Evolutionary conservation across 1,140 invertebrate genomes (phyloP), one percentile per base, ranked within the genome.

Genomic region (Drosophila parabipectinata): DNA sequence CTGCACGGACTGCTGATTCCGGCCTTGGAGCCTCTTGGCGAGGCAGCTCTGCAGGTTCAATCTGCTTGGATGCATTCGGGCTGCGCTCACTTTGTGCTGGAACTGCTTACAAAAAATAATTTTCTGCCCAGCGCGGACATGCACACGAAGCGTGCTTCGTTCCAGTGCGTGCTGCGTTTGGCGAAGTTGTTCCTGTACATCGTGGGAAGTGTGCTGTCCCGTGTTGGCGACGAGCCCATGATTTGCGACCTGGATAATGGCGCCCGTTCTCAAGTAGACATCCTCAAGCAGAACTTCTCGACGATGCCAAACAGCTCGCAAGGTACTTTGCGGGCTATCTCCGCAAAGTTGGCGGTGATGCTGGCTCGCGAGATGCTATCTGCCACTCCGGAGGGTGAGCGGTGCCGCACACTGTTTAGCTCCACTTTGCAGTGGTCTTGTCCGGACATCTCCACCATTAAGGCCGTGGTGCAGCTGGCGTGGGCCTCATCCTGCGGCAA

Each of bases 1-100:
- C 92, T 98, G 50, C 98, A 99, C 91, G 95, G 97, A 50, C 93
- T 99, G 83, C 92, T 99, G 37, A 98, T 99, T 95, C 98, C 98
- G 12, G 97, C 98, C 8, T 92, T 95, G 26, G 97, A 98, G 79
- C 95, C 96, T 3, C 93, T 96, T 71, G 94, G 96, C 0, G 97
- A 98, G 39, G 95, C 96, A 77, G 95, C 97, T 30, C 95, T 96
- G 83, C 95, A 96, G 89, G 97, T 98, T 92, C 97, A 98, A 92
- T 95, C 95, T 64, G 96, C 96, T 87, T 98, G 98, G 91, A 75
- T 92, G 74, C 90, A 91, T 53, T 92, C 91, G 79, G 96, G 96
- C 3, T 96, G 97, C 80, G 96, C 96, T 9, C 94, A 95, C 56
- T 93, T 96, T 52, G 94, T 97, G 60, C 93, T 98, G 12, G 96